These are phyloP conservation scores for Lasioglossum figueresi DNA, from an alignment of 2,888 invertebrate species.

Conservation along the genomic window DNA sequence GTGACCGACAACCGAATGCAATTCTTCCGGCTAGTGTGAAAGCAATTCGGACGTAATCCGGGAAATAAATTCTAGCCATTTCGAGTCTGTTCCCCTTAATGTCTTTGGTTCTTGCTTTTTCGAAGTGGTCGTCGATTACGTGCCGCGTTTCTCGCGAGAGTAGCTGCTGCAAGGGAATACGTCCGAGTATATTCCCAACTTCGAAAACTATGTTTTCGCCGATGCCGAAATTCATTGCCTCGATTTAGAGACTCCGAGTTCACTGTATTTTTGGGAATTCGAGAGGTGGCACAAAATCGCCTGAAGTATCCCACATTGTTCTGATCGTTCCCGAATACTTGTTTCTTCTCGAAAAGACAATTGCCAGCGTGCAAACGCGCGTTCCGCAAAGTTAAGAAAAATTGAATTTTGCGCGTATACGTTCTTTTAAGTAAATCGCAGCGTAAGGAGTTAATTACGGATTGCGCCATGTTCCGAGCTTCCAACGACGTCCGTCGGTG, in stretches of 20 bases:
- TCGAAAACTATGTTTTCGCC: background rate
- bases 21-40: slow-evolving; percentile 11
- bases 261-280: background rate
- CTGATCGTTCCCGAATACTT: no score
- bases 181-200: background rate
- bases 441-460: background rate
- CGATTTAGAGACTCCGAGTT: background rate
- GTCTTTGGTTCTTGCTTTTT: background rate
- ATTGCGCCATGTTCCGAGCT: background rate
- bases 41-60: slow-evolving; percentile 24
- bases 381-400: background rate
- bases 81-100: slow-evolving; percentile 3
- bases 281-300: no score
- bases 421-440: background rate
- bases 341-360: background rate
- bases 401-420: background rate
- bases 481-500: background rate
- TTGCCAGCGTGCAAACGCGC: no score
- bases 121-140: slow-evolving; percentile 13
- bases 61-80: background rate
- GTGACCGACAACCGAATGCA: slow-evolving; percentile 8
- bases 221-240: background rate
- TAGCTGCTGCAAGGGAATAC: background rate
- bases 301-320: no score
- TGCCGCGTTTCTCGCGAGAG: background rate